Evolutionary conservation across 2,113 vertebrate genomes (phyloP).

Genomic region (Siniperca knerii): DNA sequence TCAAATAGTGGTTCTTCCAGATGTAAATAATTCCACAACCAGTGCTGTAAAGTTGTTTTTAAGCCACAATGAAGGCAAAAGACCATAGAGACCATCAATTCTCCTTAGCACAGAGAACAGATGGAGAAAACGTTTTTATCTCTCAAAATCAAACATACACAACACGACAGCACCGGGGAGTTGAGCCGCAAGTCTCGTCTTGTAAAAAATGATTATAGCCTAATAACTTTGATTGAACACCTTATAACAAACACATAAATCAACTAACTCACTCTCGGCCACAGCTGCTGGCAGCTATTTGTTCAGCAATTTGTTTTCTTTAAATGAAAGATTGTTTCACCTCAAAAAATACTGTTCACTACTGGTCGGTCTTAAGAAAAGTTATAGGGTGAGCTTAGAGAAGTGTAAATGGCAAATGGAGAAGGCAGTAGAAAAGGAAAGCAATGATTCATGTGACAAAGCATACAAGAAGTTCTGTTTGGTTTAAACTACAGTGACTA

Average conservation of each 20-base stretch:
- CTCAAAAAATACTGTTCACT: constrained; percentile 55
- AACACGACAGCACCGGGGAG: constrained; percentile 26
- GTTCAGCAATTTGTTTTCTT: constrained; percentile 71
- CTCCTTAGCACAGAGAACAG: constrained; percentile 20
- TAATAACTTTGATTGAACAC: constrained; percentile 77
- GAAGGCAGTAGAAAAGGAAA: constrained; percentile 29
- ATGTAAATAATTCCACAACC: constrained; percentile 29
- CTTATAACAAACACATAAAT: constrained; percentile 78
- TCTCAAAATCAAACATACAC: constrained; percentile 39
- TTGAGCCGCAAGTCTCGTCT: constrained; percentile 38
- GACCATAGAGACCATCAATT: constrained; percentile 48
- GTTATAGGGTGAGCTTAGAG: constrained; percentile 11
- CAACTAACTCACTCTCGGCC: constrained; percentile 44
- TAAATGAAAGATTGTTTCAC: constrained; percentile 59
- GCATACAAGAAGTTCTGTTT: constrained; percentile 26
- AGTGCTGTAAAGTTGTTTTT: constrained; percentile 31
- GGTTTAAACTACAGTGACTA: constrained; percentile 37
- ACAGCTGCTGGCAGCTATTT: constrained; percentile 58
- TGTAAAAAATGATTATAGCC: constrained; percentile 75
- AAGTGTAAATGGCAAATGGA: constrained; percentile 2
- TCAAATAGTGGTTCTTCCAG: constrained; percentile 6
- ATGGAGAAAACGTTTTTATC: constrained; percentile 64
- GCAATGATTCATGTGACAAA: constrained; percentile 23
- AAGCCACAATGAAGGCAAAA: constrained; percentile 33
- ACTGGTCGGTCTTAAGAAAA: constrained; percentile 15